These are phyloP conservation scores for Neosilurus mollespiculum DNA, from an alignment of 2,797 vertebrate species.

Conservation along the genomic window DNA sequence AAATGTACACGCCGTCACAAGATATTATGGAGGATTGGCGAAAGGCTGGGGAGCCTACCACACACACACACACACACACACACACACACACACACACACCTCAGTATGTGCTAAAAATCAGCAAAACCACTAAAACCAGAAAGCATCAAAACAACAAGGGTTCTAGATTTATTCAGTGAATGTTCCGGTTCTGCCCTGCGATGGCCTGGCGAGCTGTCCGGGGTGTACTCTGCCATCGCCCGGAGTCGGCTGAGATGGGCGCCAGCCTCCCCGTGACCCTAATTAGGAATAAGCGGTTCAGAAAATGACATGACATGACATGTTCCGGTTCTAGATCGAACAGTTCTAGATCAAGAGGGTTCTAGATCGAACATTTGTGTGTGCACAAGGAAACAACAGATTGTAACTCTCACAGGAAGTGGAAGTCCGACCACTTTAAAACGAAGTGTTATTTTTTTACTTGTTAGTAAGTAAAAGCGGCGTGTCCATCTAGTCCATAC, in stretches of 20 bases:
- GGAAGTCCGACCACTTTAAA: not conserved
- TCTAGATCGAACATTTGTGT: not conserved
- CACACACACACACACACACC: too few species aligned
- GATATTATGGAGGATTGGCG: conserved; percentile 52
- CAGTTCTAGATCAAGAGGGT: not conserved
- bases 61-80: not conserved
- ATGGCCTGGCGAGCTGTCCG: too few species aligned
- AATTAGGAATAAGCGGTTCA: too few species aligned
- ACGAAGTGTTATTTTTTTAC: not conserved
- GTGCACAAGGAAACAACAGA: not conserved
- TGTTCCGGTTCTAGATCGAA: not conserved
- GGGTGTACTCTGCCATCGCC: too few species aligned
- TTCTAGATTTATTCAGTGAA: not conserved
- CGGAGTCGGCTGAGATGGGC: too few species aligned
- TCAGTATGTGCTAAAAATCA: not conserved
- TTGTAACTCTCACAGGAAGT: not conserved
- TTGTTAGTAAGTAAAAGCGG: not conserved
- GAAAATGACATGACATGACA: too few species aligned
- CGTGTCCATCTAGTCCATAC: too few species aligned
- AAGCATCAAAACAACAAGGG: not conserved
- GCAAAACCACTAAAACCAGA: not conserved
- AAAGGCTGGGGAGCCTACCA: not conserved
- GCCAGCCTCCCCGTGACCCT: too few species aligned
- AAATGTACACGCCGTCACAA: conserved; percentile 65
- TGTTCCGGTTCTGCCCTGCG: not conserved